Evolutionary conservation across 2,797 vertebrate species (phyloP), one percentile per base, ranked within the genome.

Genomic region (Ctenochaetus hawaiiensis): DNA sequence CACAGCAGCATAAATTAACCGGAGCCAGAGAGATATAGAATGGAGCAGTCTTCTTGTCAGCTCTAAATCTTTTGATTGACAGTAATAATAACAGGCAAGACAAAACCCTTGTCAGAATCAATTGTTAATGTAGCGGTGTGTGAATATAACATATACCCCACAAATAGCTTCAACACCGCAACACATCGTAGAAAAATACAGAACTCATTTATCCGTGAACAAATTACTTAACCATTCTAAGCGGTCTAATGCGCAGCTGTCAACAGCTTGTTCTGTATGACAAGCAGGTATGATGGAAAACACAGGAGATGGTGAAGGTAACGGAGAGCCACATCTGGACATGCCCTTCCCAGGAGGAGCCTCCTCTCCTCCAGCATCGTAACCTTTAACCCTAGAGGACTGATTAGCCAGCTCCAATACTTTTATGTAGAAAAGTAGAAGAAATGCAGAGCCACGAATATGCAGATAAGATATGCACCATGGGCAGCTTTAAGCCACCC

Each of bases 391-490:
- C 90, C 20, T 1, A 57, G 56, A 70, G 87, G 89, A 82, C 91
- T 92, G 92, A 95, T 94, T 93, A 92, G 89, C 65, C 69, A 47
- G 65, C 77, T 67, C 77, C 58, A 51, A 53, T 75, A 64, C 86
- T 90, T 91, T 93, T 67, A 88, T 91, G 88, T 89, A 77, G 75
- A 86, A 85, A 89, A 84, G 72, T 78, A 77, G 71, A 18, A 90
- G 78, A 91, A 91, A 90, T 91, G 91, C 89, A 90, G 85, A 91
- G 76, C 77, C 77, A 89, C 58, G 69, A 66, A 83, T 92, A 94
- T 94, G 93, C 87, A 94, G 77, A 94, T 93, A 67, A 86, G 81
- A 72, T 78, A 75, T 72, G 71, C 82, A 85, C 83, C 87, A 81
- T 71, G 73, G 82, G 83, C 87, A 75, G 85, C 83, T 83, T 78